Base-by-base conservation (phyloP, 2,797 vertebrate genomes). In the Neoniphon sammara region DNA sequence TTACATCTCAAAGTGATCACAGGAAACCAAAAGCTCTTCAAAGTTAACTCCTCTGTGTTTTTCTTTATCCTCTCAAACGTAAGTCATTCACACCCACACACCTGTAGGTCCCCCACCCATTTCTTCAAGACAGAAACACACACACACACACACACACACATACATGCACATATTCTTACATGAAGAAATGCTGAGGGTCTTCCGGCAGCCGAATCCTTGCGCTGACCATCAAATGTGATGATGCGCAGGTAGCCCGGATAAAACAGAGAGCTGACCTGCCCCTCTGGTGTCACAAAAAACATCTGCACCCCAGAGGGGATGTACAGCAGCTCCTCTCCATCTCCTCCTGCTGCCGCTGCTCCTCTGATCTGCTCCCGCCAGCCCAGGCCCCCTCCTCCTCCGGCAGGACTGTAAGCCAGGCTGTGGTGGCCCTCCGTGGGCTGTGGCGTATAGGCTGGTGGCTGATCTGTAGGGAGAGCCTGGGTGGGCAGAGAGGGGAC, bases 271-370 rank as follows among this genome's bases (percentile, higher is more conserved):
- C 96, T 97, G 82, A 98, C 97, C 67, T 96, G 94, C 61, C 98
- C 97, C 1, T 94, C 92, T 5, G 96, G 95, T 57, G 95, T 94
- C 73, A 99, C 96, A 53, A 97, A 98, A 88, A 99, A 99, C 84
- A 98, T 95, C 87, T 99, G 98, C 23, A 98, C 97, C 42, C 98
- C 98, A 1, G 92, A 92, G 6, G 96, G 95, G 81, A 99, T 95
- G 85, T 95, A 89, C 59, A 99, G 93, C 73, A 98, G 87, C 88
- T 97, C 95, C 20, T 93, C 93, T 36, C 92, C 95, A 70, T 94
- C 91, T 44, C 92, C 88, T 44, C 93, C 84, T 69, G 77, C 91
- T 42, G 93, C 93, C 1, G 92, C 92, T 17, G 94, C 94, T 8
- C 90, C 93, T 65, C 91, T 92, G 1, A 92, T 90, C 17, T 90